Conservation (phyloP, 2,113 vertebrate species). For the Hipposideros armiger region DNA sequence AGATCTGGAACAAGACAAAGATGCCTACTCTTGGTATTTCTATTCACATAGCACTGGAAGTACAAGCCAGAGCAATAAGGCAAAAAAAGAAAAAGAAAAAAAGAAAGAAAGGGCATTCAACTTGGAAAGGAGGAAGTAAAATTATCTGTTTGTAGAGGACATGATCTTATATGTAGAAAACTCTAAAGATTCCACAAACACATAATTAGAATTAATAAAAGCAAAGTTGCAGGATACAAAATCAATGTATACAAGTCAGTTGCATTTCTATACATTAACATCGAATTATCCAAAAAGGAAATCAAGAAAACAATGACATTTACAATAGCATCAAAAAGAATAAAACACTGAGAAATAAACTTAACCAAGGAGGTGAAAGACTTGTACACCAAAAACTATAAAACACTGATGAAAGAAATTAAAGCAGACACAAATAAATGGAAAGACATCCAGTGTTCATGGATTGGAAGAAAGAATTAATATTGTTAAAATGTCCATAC, state of each 20-base stretch:
- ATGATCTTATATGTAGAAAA: background rate
- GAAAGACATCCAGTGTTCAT: background rate
- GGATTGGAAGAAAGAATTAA: background rate
- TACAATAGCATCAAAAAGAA: background rate
- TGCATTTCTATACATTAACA: background rate
- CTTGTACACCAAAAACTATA: background rate
- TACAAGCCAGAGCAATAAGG: background rate
- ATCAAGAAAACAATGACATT: background rate
- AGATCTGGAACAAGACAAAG: background rate
- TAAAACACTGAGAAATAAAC: background rate
- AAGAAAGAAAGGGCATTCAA: conserved; percentile 24
- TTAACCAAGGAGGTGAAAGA: background rate
- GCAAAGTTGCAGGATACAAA: background rate
- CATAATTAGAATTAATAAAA: background rate
- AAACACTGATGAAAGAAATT: background rate
- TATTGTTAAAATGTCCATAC: background rate
- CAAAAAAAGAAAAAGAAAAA: conserved; percentile 26
- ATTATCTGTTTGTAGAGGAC: background rate
- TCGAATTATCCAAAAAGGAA: background rate
- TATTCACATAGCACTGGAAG: background rate
- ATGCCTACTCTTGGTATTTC: background rate
- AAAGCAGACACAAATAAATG: background rate
- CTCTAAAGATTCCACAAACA: background rate
- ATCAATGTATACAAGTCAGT: background rate
- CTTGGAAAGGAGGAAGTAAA: background rate